Percentiles rank a stretch among this genome's conserved stretches.
Evolutionary conservation across 1,140 invertebrate genomes (phyloP).

Genomic region (Drosophila takahashii): DNA sequence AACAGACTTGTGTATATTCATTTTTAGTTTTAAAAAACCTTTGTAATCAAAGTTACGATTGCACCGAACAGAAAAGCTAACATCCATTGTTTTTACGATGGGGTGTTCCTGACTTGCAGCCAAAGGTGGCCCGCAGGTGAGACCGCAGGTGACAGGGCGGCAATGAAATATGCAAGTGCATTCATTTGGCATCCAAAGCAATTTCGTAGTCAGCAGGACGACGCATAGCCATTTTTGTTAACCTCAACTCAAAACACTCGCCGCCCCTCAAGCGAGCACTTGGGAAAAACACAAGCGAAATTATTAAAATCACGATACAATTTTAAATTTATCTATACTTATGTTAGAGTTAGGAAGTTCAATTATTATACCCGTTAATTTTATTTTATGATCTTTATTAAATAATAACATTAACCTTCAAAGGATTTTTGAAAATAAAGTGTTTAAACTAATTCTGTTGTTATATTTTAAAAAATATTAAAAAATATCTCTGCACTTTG

Average conservation of each 20-base stretch:
- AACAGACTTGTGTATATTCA: neutral
- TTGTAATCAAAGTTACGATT: neutral
- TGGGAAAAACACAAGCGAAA: neutral
- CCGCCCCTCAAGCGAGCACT: conserved; percentile 6
- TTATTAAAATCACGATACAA: too few species aligned
- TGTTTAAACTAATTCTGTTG: too few species aligned
- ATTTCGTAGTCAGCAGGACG: conserved; percentile 50
- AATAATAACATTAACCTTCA: too few species aligned
- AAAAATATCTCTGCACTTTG: too few species aligned
- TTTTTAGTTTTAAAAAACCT: neutral
- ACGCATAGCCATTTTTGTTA: conserved; percentile 65
- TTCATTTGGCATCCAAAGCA: conserved; percentile 62
- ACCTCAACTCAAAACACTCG: conserved; percentile 41
- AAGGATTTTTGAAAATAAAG: too few species aligned
- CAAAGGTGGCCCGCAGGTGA: conserved; percentile 22
- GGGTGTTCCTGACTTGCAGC: neutral
- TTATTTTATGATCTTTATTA: too few species aligned
- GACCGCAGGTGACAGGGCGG: conserved; percentile 30
- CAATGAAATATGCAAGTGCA: conserved; percentile 68
- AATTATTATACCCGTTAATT: too few species aligned
- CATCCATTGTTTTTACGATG: conserved; percentile 15
- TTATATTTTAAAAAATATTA: too few species aligned
- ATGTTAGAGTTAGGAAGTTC: too few species aligned
- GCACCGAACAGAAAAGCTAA: neutral
- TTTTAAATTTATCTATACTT: too few species aligned